phyloP scores from a whole-genome alignment of 2,797 vertebrate genomes.

The Chaenodraco wilsoni region DNA sequence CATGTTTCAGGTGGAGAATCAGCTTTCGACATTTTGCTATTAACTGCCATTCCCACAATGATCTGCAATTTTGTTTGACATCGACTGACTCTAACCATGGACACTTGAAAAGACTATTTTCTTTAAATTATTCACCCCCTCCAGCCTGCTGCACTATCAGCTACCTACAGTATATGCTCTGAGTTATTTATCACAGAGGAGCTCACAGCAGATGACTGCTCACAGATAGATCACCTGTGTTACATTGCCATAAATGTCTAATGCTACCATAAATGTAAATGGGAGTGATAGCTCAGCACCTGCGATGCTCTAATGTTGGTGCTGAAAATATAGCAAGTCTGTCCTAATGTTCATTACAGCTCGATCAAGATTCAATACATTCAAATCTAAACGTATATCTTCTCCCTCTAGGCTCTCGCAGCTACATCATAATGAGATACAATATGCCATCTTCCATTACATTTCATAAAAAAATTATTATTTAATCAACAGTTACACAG shows the following conservation, averaged over 20 bases:
- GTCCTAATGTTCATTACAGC: slow-evolving; percentile 13
- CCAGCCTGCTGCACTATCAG: background rate
- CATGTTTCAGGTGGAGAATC: background rate
- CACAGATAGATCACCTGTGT: slow-evolving; percentile 12
- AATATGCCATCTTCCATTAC: background rate
- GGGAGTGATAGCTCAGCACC: slow-evolving; percentile 1
- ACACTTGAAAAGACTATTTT: slow-evolving; percentile 7
- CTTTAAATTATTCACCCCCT: background rate
- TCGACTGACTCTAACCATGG: background rate
- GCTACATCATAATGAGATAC: too few relatives aligned
- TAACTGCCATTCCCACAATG: background rate
- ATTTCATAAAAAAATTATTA: background rate
- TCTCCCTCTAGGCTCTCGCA: background rate
- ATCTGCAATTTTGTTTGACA: background rate
- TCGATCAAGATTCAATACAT: slow-evolving; percentile 19
- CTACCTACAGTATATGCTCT: background rate
- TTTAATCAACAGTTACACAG: background rate
- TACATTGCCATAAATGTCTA: slow-evolving; percentile 13
- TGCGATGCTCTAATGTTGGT: slow-evolving; percentile 2
- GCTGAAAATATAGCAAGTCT: background rate
- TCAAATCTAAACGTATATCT: slow-evolving; percentile 7
- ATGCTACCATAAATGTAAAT: slow-evolving; percentile 11
- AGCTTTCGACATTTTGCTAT: background rate
- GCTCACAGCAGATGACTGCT: background rate
- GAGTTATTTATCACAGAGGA: slow-evolving; percentile 1